These are phyloP conservation scores for Choreutis nemorana DNA, from an alignment of 2,888 invertebrate genomes.

Conservation along the genomic window DNA sequence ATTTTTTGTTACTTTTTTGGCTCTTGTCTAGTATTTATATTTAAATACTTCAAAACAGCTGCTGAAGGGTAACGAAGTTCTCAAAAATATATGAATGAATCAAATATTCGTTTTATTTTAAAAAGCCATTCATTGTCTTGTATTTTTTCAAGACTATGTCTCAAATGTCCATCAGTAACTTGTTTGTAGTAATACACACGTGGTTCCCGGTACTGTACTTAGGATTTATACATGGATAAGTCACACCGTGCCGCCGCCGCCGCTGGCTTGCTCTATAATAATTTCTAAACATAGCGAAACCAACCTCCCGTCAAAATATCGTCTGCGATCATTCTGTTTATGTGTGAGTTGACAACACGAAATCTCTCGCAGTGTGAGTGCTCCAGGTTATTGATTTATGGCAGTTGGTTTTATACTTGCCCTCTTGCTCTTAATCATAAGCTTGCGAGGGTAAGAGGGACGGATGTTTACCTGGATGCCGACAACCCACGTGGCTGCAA, in stretches of 20 bases:
- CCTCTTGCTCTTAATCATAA: constrained; percentile 55
- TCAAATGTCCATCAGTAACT: too few relatives aligned
- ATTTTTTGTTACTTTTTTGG: too few relatives aligned
- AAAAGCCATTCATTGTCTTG: too few relatives aligned
- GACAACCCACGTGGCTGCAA: constrained; percentile 41
- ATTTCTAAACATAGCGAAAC: constrained; percentile 42
- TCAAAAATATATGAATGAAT: too few relatives aligned
- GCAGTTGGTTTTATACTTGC: constrained; percentile 51
- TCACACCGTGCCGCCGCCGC: constrained; percentile 3
- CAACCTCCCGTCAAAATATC: constrained; percentile 57
- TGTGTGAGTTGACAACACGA: constrained; percentile 40
- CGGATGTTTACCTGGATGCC: constrained; percentile 32
- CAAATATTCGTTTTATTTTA: too few relatives aligned
- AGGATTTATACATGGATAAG: too few relatives aligned
- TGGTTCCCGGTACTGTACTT: too few relatives aligned
- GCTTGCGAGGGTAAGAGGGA: constrained; percentile 43
- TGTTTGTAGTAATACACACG: too few relatives aligned
- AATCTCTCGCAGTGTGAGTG: constrained; percentile 40
- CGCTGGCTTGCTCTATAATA: constrained; percentile 21
- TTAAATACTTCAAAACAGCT: too few relatives aligned
- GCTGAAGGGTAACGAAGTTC: too few relatives aligned
- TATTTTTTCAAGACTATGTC: too few relatives aligned
- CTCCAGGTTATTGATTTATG: constrained; percentile 60
- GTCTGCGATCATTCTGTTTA: constrained; percentile 32
- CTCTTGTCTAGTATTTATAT: too few relatives aligned